These are phyloP conservation scores for Phacellophora camtschatica DNA, from an alignment of 30 jellyfish, hydroid and myxozoan genomes.

Conservation along the genomic window DNA sequence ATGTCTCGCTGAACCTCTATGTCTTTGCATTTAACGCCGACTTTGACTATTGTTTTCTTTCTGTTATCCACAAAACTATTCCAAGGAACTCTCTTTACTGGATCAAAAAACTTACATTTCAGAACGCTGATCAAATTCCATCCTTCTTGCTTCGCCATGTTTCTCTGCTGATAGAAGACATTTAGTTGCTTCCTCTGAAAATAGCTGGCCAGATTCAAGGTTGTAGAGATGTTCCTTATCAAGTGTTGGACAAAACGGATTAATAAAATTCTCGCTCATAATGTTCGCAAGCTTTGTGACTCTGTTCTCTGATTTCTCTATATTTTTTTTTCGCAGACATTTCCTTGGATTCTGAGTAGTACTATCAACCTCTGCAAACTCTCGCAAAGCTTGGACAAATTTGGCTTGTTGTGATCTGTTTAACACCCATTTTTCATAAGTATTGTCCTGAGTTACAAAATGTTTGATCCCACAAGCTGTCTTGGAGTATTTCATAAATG, in stretches of 20 bases:
- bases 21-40: conserved; percentile 35
- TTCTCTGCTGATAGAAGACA: conserved; percentile 38
- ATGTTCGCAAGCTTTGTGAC: conserved; percentile 26
- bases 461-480: conserved; percentile 33
- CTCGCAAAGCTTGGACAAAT: conserved; percentile 44
- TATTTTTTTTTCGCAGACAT: conserved; percentile 40
- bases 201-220: conserved; percentile 44
- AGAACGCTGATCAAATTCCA: conserved; percentile 24
- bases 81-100: conserved; percentile 36
- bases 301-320: conserved; percentile 45
- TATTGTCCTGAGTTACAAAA: conserved; percentile 24
- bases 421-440: background rate
- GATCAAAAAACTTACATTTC: conserved; percentile 16
- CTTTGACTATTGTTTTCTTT: conserved; percentile 26
- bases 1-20: conserved; percentile 42
- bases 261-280: conserved; percentile 34
- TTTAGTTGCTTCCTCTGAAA: conserved; percentile 30
- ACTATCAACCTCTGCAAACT: conserved; percentile 32
- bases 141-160: conserved; percentile 22
- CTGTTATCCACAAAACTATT: conserved; percentile 6
- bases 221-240: conserved; percentile 35
- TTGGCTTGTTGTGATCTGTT: conserved; percentile 47
- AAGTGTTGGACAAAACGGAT: conserved; percentile 31
- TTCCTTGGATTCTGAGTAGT: conserved; percentile 46
- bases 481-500: conserved; percentile 35